These are phyloP conservation scores for Stenopsyche tienmushanensis DNA, from an alignment of 1,140 invertebrate species.

Conservation along the genomic window DNA sequence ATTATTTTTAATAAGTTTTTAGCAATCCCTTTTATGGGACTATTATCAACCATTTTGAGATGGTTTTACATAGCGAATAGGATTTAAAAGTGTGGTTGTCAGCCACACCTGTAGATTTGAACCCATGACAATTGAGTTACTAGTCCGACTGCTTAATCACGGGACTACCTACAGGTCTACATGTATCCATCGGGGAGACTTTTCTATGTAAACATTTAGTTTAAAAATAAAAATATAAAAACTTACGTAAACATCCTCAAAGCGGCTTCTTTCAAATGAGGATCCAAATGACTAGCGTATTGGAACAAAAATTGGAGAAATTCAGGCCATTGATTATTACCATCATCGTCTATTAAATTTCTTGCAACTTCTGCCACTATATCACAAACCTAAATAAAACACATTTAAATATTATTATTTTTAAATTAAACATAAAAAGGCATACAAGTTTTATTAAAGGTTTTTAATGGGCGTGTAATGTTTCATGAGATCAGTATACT, in stretches of 20 bases:
- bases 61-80: no score
- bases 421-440: background rate
- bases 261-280: slow-evolving; percentile 88
- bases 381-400: slow-evolving; percentile 69
- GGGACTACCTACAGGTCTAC: no score
- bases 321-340: slow-evolving; percentile 96
- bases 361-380: slow-evolving; percentile 91
- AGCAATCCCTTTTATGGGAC: no score
- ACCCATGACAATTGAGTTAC: no score
- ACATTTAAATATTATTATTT: slow-evolving; percentile 2
- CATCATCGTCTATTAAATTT: slow-evolving; percentile 95
- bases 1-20: background rate
- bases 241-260: slow-evolving; percentile 90
- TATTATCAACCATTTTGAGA: no score
- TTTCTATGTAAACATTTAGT: no score
- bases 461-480: background rate
- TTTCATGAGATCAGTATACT: no score
- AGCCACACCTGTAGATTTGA: no score
- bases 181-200: no score
- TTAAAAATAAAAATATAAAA: slow-evolving; percentile 23
- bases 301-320: slow-evolving; percentile 96
- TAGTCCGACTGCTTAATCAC: no score
- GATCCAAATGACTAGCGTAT: slow-evolving; percentile 80
- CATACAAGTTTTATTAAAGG: background rate
- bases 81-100: no score